phyloP scores from a whole-genome alignment of 2,797 vertebrate species.

The Acipenser ruthenus region DNA sequence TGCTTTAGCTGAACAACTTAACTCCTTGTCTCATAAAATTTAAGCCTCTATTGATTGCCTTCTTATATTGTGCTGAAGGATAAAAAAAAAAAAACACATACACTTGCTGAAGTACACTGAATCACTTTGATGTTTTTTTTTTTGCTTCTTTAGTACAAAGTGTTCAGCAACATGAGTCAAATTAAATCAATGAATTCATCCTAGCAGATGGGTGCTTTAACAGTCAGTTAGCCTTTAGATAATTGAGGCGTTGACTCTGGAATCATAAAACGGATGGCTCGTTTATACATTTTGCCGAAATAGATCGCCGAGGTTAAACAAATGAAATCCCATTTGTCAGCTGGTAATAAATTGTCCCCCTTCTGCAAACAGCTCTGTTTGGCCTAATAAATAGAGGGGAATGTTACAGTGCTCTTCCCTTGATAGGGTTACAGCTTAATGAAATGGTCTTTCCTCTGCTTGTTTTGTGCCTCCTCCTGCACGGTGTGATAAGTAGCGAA shows the following conservation, averaged over 20 bases:
- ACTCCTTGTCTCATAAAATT: constrained; percentile 79
- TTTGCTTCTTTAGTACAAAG: constrained; percentile 60
- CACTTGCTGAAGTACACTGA: constrained; percentile 37
- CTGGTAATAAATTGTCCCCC: constrained; percentile 89
- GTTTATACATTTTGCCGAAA: constrained; percentile 98
- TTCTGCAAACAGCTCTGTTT: constrained; percentile 81
- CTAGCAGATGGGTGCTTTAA: constrained; percentile 99
- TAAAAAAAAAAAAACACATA: constrained; percentile 45
- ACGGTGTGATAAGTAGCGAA: constrained; percentile 89
- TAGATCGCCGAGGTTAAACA: constrained; percentile 99
- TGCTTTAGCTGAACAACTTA: constrained; percentile 61
- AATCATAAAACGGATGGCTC: constrained; percentile 99
- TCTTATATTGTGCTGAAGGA: constrained; percentile 57
- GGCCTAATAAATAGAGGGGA: constrained; percentile 96
- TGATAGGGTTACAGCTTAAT: constrained; percentile 98
- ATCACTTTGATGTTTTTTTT: constrained; percentile 42
- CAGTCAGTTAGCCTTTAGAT: constrained; percentile 99
- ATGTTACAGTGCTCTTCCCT: constrained; percentile 78
- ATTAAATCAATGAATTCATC: constrained; percentile 98
- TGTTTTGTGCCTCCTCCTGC: constrained; percentile 95
- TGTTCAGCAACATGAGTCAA: constrained; percentile 87
- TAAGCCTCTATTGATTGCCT: constrained; percentile 77
- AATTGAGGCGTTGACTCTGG: constrained; percentile 98
- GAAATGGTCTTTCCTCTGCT: constrained; percentile 86
- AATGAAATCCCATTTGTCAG: constrained; percentile 99